phyloP scores from a whole-genome alignment of 2,797 vertebrate species.

The Mormyrus proboscirostris region DNA sequence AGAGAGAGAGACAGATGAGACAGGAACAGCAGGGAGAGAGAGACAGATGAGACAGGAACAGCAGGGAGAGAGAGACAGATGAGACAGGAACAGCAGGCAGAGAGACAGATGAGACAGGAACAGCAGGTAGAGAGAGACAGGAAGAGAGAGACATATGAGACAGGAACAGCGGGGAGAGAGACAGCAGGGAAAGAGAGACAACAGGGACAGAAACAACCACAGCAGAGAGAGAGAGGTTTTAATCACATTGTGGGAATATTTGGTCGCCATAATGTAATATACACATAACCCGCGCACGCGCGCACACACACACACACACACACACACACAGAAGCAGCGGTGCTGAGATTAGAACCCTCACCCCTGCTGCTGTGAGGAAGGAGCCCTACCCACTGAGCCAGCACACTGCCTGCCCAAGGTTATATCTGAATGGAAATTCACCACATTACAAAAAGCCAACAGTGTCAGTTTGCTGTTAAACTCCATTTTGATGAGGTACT shows the following conservation, averaged over 20 bases:
- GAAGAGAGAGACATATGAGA: no score
- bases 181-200: neutral
- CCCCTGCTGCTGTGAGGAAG: neutral
- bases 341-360: neutral
- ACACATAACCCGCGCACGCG: neutral
- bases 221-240: neutral
- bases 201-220: neutral
- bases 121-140: no score
- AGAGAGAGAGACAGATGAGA: neutral
- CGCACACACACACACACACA: no score
- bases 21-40: no score
- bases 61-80: no score
- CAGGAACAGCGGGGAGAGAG: neutral
- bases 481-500: slow-evolving; percentile 25
- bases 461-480: slow-evolving; percentile 4
- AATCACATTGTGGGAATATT: neutral
- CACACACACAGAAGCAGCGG: neutral
- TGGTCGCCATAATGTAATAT: neutral
- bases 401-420: neutral
- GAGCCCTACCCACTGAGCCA: neutral
- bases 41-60: no score
- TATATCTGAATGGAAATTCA: neutral
- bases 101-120: neutral
- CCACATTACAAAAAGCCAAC: slow-evolving; percentile 1
- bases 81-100: no score